Percentiles rank a stretch among this genome's conserved stretches.
Evolutionary conservation across 1,140 invertebrate species (phyloP).

Genomic region (Drosophila nikananu): DNA sequence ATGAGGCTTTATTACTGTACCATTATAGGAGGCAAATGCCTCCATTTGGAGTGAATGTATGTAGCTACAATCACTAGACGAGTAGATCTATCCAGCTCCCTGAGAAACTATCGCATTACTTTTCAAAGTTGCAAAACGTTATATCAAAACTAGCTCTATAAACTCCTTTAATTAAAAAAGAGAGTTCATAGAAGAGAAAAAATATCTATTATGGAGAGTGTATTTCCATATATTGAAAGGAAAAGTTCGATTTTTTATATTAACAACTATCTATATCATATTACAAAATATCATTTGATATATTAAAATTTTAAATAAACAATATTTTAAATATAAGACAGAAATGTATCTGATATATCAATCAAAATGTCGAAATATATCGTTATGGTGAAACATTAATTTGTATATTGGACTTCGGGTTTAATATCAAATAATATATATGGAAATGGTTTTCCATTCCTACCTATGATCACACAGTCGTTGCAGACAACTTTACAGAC

Average conservation of each 20-base stretch:
- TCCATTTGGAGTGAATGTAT: too few species aligned
- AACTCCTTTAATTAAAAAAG: not conserved
- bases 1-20: conserved; percentile 10
- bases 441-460: too few species aligned
- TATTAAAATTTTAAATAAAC: not conserved
- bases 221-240: not conserved
- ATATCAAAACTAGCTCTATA: not conserved
- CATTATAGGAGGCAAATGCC: not conserved
- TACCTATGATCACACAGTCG: too few species aligned
- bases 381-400: too few species aligned
- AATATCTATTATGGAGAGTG: not conserved
- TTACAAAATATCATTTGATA: not conserved
- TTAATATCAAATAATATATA: too few species aligned
- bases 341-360: too few species aligned
- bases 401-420: too few species aligned
- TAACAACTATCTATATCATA: not conserved
- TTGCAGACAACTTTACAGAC: too few species aligned
- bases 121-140: not conserved
- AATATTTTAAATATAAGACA: too few species aligned
- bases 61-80: not conserved
- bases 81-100: not conserved
- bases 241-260: not conserved
- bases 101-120: not conserved
- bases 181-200: not conserved
- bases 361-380: too few species aligned